Evolutionary conservation across 2,113 vertebrate genomes (phyloP), one percentile per base, ranked within the genome.

Genomic region (Speoplatyrhinus poulsoni): DNA sequence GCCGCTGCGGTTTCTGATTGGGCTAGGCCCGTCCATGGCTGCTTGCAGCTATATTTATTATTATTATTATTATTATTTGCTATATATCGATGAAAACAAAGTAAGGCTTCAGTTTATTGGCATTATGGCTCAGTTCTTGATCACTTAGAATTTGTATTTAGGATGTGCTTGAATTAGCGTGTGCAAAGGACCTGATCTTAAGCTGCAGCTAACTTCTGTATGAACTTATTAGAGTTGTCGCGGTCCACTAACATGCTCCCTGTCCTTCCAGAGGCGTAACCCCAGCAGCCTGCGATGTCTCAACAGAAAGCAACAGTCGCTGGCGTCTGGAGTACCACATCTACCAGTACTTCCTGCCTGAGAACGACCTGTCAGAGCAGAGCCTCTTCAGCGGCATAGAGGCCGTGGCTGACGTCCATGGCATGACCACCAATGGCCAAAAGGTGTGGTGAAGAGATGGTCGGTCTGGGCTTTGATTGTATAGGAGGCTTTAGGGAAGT

Each of bases 271-370:
- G 96, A 85, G 95, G 91, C 1, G 54, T 32, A 11, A 17, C 16
- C 56, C 91, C 96, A 6, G 91, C 91, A 0, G 49, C 73, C 0
- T 99, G 98, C 11, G 94, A 96, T 1, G 52, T 80, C 0, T 84
- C 82, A 1, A 91, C 66, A 0, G 91, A 56, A 0, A 52, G 13
- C 46, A 66, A 70, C 75, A 91, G 91, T 0, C 89, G 90, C 13
- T 96, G 94, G 95, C 92, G 96, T 10, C 81, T 99, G 72, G 87
- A 26, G 69, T 99, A 99, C 0, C 95, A 98, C 0, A 54, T 99
- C 70, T 99, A 97, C 81, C 96, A 94, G 88, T 95, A 95, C 86
- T 98, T 97, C 84, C 88, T 98, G 41, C 96, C 95, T 0, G 95
- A 97, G 91, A 93, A 85, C 0, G 93, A 98, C 73, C 91, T 95